These are phyloP conservation scores for Saccostrea echinata DNA, from an alignment of 1,140 invertebrate genomes.

Conservation along the genomic window DNA sequence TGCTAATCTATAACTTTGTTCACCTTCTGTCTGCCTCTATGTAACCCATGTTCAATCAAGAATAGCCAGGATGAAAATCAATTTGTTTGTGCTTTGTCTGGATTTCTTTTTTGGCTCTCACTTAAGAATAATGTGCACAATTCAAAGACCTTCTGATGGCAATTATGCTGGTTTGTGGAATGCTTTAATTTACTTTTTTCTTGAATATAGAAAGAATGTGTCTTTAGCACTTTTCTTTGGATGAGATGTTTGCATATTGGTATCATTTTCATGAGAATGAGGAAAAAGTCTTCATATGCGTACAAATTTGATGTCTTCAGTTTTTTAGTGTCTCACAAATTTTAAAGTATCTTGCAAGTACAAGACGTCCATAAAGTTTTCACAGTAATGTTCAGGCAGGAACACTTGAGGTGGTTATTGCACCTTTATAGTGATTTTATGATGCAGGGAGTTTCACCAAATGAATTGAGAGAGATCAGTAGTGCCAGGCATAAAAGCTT, in stretches of 20 bases:
- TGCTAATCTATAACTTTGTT: conserved; percentile 7
- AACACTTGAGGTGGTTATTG: conserved; percentile 10
- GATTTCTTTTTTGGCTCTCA: not conserved
- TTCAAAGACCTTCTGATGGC: conserved; percentile 16
- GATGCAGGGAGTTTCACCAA: conserved; percentile 25
- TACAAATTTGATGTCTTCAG: conserved; percentile 11
- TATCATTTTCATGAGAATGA: not conserved
- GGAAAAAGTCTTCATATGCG: not conserved
- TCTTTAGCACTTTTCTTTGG: conserved; percentile 16
- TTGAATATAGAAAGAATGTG: not conserved
- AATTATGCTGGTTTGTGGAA: conserved; percentile 1
- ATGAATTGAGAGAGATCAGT: conserved; percentile 28
- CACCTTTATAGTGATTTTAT: conserved; percentile 21
- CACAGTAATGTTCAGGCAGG: not conserved
- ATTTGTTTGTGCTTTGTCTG: conserved; percentile 17
- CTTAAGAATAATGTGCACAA: not conserved
- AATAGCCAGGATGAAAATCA: conserved; percentile 13
- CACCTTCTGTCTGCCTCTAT: conserved; percentile 20
- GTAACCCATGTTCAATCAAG: not conserved
- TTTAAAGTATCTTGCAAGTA: not conserved
- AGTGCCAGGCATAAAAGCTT: not conserved
- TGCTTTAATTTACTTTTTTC: not conserved
- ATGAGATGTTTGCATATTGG: not conserved
- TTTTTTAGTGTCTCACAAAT: not conserved
- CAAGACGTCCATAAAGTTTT: not conserved